phyloP scores from a whole-genome alignment of 2,888 invertebrate species.

The Taphrorychus bicolor region DNA sequence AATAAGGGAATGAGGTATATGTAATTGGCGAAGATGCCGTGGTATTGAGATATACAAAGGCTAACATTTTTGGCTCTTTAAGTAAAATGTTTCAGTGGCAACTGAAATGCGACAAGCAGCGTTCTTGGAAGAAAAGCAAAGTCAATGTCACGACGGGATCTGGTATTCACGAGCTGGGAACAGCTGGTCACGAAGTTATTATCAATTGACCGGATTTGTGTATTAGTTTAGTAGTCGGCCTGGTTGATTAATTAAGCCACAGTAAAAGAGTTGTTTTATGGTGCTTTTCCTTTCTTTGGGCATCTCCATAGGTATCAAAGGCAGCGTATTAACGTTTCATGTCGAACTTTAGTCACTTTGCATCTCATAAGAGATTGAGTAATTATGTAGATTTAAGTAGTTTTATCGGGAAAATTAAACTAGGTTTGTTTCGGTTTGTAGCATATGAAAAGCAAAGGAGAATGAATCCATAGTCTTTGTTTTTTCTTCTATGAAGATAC shows the following conservation, averaged over 20 bases:
- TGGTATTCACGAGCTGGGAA: constrained; percentile 31
- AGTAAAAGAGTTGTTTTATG: constrained; percentile 1
- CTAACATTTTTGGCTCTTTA: too few species aligned
- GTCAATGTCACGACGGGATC: constrained; percentile 44
- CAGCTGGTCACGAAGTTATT: constrained; percentile 40
- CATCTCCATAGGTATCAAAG: background rate
- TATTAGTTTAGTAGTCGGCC: constrained; percentile 24
- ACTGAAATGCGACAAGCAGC: background rate
- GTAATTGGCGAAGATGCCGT: too few species aligned
- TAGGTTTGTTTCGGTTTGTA: too few species aligned
- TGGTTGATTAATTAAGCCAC: constrained; percentile 22
- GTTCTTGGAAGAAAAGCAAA: constrained; percentile 33
- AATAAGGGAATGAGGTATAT: too few species aligned
- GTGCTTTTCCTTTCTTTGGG: background rate
- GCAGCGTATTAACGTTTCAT: background rate
- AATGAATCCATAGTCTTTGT: too few species aligned
- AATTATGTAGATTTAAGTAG: background rate
- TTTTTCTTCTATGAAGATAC: too few species aligned
- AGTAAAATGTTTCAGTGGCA: constrained; percentile 4
- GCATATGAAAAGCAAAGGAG: too few species aligned
- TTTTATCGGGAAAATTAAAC: too few species aligned
- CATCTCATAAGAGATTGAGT: background rate
- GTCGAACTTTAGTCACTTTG: background rate
- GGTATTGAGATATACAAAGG: too few species aligned
- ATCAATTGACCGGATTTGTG: constrained; percentile 26